Evolutionary conservation across 2,888 invertebrate genomes (phyloP).

Genomic region (Dasypogon diadema): DNA sequence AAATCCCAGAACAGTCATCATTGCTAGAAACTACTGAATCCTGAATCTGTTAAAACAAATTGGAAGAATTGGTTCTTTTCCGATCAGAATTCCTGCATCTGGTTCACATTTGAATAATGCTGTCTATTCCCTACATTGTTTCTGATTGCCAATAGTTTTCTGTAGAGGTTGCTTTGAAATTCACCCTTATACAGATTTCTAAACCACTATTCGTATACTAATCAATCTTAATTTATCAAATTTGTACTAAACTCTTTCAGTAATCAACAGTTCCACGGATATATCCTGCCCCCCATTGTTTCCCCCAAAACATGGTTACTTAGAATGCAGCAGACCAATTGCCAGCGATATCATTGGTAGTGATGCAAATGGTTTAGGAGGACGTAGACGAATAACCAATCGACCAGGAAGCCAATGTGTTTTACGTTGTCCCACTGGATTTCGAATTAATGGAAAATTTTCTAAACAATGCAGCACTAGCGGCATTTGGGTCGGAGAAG

Average conservation of each 20-base stretch:
- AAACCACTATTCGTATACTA: not conserved
- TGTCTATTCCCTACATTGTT: no score
- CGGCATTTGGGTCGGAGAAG: constrained; percentile 69
- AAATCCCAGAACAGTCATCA: no score
- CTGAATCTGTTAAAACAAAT: no score
- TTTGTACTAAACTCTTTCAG: constrained; percentile 40
- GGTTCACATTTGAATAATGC: no score
- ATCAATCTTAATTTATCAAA: constrained; percentile 29
- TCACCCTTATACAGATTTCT: not conserved
- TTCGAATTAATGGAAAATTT: constrained; percentile 68
- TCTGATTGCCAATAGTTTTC: no score
- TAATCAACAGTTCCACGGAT: constrained; percentile 57
- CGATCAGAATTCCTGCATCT: no score
- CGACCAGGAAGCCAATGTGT: constrained; percentile 70
- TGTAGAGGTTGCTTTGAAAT: no score
- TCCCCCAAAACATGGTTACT: constrained; percentile 69
- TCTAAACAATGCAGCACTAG: constrained; percentile 67
- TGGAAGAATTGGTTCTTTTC: no score
- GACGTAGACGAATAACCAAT: constrained; percentile 65
- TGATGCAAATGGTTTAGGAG: constrained; percentile 57
- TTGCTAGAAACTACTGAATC: no score
- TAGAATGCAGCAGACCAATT: constrained; percentile 67
- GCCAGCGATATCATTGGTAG: constrained; percentile 52
- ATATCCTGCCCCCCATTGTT: constrained; percentile 68
- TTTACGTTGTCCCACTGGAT: constrained; percentile 67